These are phyloP conservation scores for Ageneiosus marmoratus DNA, from an alignment of 2,113 vertebrate genomes.

Conservation along the genomic window DNA sequence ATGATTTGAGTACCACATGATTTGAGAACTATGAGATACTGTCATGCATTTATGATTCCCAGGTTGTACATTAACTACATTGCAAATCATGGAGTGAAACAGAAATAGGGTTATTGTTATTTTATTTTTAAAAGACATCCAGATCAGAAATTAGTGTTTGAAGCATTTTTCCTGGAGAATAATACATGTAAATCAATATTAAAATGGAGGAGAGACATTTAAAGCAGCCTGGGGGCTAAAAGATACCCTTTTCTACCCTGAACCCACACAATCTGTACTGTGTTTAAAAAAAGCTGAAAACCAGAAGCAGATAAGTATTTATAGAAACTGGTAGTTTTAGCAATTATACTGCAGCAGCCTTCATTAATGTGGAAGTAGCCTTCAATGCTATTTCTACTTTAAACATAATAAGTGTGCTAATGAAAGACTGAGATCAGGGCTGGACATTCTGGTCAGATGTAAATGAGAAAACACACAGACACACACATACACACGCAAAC, in stretches of 20 bases:
- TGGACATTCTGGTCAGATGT: neutral
- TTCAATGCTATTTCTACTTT: constrained; percentile 47
- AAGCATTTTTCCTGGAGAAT: no score
- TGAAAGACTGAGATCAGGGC: constrained; percentile 28
- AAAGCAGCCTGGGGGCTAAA: neutral
- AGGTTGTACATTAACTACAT: neutral
- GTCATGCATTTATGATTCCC: neutral
- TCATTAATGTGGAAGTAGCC: constrained; percentile 34
- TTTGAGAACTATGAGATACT: neutral
- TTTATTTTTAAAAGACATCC: neutral
- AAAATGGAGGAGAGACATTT: no score
- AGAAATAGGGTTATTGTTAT: neutral
- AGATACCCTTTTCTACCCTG: neutral
- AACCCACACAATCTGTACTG: neutral
- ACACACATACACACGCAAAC: no score
- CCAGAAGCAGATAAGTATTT: neutral
- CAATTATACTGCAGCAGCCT: constrained; percentile 21
- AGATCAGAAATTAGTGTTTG: no score
- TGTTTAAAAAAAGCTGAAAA: neutral
- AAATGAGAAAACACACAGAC: neutral
- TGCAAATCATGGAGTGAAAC: neutral
- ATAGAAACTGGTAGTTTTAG: neutral
- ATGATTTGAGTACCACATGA: neutral
- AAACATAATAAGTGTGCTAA: constrained; percentile 48
- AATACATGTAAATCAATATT: no score